Percentiles rank a stretch among this genome's conserved stretches.
Evolutionary conservation across 2,888 invertebrate species (phyloP).

Genomic region (Chorisops tibialis): DNA sequence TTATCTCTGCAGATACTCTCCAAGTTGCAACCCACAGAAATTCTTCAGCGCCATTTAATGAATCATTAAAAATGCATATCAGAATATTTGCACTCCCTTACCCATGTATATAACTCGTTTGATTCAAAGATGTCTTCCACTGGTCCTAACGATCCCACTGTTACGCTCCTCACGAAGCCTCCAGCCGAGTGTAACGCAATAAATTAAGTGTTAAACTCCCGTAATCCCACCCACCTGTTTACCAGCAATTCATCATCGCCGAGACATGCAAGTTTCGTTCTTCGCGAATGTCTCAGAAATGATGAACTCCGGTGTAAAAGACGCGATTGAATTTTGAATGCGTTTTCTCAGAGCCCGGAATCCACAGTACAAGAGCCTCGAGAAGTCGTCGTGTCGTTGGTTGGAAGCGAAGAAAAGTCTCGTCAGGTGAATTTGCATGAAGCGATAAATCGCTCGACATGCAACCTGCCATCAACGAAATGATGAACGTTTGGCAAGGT

Average conservation of each 20-base stretch:
- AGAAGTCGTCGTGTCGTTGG: neutral
- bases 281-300: slow-evolving; percentile 16
- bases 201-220: slow-evolving; percentile 26
- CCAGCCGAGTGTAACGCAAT: slow-evolving; percentile 17
- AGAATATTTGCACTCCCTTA: neutral
- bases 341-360: slow-evolving; percentile 10
- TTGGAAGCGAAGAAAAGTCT: slow-evolving; percentile 9
- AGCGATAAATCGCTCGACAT: slow-evolving; percentile 23
- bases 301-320: slow-evolving; percentile 13
- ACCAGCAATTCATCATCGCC: slow-evolving; percentile 8
- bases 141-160: neutral
- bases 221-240: slow-evolving; percentile 23
- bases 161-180: neutral
- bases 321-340: neutral
- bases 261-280: neutral
- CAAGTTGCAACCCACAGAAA: neutral
- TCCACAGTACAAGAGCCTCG: neutral
- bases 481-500: slow-evolving; percentile 16
- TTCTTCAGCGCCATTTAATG: neutral
- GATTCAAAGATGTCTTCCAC: neutral
- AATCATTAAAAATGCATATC: neutral
- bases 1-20: no score
- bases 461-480: slow-evolving; percentile 24
- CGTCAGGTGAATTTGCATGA: slow-evolving; percentile 23
- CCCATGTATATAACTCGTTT: neutral